Evolutionary conservation across 2,797 vertebrate genomes (phyloP).

Genomic region (Gambelia wislizenii): DNA sequence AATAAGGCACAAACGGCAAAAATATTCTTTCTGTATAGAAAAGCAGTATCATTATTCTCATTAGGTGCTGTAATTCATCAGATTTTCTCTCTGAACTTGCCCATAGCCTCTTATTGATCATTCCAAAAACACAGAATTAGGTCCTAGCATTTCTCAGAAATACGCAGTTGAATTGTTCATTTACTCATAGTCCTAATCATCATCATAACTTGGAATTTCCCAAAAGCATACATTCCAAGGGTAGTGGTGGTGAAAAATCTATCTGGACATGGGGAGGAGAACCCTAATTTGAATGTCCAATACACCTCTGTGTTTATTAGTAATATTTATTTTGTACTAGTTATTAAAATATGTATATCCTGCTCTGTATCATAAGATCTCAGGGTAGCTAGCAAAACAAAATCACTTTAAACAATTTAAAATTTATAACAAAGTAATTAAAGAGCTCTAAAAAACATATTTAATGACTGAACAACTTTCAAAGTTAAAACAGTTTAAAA

Average conservation of each 20-base stretch:
- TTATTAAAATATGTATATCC: no score
- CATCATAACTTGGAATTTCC: background rate
- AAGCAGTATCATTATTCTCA: background rate
- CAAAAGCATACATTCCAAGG: background rate
- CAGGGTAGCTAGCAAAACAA: no score
- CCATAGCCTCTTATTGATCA: background rate
- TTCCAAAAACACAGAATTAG: background rate
- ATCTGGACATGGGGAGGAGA: background rate
- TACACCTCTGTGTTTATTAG: background rate
- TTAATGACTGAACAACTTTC: no score
- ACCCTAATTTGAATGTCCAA: background rate
- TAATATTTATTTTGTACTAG: no score
- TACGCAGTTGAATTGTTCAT: background rate
- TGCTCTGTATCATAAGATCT: no score
- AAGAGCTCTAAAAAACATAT: no score
- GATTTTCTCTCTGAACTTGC: background rate
- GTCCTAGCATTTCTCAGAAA: background rate
- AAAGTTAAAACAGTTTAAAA: no score
- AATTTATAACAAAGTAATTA: no score
- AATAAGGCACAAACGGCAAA: constrained; percentile 24
- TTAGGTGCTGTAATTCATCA: background rate
- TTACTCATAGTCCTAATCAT: background rate
- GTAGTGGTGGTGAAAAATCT: background rate
- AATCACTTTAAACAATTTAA: no score
- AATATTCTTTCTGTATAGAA: background rate